Percentiles rank a stretch among this genome's conserved stretches.
Evolutionary conservation across 2,113 vertebrate genomes (phyloP).

Genomic region (Lycocorax pyrrhopterus): DNA sequence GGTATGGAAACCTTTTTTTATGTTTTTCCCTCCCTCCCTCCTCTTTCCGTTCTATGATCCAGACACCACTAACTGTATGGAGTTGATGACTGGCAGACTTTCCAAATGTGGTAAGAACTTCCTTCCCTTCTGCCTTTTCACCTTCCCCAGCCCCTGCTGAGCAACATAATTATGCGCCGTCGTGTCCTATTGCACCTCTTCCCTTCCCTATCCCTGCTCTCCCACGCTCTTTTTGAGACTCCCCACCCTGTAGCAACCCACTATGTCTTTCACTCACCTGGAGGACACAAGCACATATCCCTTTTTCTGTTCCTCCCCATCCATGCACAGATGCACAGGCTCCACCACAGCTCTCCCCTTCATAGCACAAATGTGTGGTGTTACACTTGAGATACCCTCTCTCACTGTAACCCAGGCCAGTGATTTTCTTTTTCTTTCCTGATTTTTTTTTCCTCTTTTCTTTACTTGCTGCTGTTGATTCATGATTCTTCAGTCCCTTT

Average conservation of each 20-base stretch:
- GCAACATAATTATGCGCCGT: conserved; percentile 15
- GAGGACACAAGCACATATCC: background rate
- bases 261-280: conserved; percentile 13
- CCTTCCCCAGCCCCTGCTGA: conserved; percentile 43
- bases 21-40: conserved; percentile 72
- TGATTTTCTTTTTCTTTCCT: conserved; percentile 18
- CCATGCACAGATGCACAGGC: conserved; percentile 33
- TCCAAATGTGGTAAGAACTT: conserved; percentile 92
- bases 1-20: conserved; percentile 69
- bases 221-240: background rate
- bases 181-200: background rate
- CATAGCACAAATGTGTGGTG: conserved; percentile 16
- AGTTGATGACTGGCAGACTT: conserved; percentile 87
- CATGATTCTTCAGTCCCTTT: conserved; percentile 30
- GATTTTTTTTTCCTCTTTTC: background rate
- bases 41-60: conserved; percentile 77
- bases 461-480: conserved; percentile 27
- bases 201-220: conserved; percentile 15
- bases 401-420: conserved; percentile 9
- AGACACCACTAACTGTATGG: conserved; percentile 88
- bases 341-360: conserved; percentile 14
- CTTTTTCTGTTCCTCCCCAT: background rate
- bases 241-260: background rate
- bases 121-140: conserved; percentile 65
- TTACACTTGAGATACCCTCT: conserved; percentile 39